A percentile compares a stretch with the other conserved stretches of the same genome.
phyloP scores from a whole-genome alignment of 2,888 invertebrate species.

The Alloscopus bannaensis region DNA sequence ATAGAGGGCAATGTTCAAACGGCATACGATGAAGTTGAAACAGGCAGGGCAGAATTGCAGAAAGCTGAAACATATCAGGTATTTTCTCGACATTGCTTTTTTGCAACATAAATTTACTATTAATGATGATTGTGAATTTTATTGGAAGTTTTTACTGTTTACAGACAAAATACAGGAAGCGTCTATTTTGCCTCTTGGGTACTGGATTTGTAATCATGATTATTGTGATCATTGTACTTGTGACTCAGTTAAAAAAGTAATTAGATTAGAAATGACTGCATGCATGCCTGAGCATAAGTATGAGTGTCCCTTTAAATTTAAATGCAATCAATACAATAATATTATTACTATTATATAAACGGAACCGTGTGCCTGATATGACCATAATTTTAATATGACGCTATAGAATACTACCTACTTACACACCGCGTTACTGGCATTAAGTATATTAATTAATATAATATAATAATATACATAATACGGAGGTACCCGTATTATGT shows the following conservation, averaged over 20 bases:
- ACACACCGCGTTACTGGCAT: too few species aligned
- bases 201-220: constrained; percentile 82
- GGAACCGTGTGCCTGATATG: too few species aligned
- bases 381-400: too few species aligned
- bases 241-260: constrained; percentile 74
- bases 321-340: too few species aligned
- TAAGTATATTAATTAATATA: too few species aligned
- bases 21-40: constrained; percentile 84
- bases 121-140: constrained; percentile 21
- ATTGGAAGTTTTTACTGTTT: constrained; percentile 51
- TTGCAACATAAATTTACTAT: constrained; percentile 2
- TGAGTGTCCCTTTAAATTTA: too few species aligned
- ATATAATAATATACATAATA: too few species aligned
- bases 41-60: constrained; percentile 86
- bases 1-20: constrained; percentile 89
- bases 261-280: too few species aligned
- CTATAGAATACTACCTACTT: too few species aligned
- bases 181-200: constrained; percentile 83
- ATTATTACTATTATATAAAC: too few species aligned
- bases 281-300: too few species aligned
- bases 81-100: constrained; percentile 46
- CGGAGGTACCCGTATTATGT: too few species aligned
- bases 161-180: constrained; percentile 81
- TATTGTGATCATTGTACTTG: constrained; percentile 83
- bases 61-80: constrained; percentile 89